Evolutionary conservation across 2,888 invertebrate genomes (phyloP).

Genomic region (Rhodophaea formosa): DNA sequence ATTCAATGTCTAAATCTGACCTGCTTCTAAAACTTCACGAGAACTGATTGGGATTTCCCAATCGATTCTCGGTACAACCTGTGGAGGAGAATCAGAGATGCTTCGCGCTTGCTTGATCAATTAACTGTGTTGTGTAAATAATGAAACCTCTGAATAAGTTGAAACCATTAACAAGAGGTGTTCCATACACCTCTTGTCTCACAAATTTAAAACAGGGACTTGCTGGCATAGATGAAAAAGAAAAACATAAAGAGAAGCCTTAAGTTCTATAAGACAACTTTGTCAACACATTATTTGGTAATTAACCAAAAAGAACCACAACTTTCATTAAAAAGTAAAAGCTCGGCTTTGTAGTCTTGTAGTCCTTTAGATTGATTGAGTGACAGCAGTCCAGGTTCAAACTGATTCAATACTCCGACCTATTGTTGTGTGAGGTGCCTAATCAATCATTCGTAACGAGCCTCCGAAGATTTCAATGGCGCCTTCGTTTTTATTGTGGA

Average conservation of each 20-base stretch:
- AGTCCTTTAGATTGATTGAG: conserved; percentile 1
- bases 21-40: too few species aligned
- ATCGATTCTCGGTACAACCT: too few species aligned
- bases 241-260: not conserved
- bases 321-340: not conserved
- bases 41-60: too few species aligned
- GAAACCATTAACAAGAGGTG: not conserved
- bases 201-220: not conserved
- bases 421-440: conserved; percentile 22
- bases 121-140: too few species aligned
- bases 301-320: not conserved
- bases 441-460: conserved; percentile 31
- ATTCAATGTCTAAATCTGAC: too few species aligned
- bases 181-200: too few species aligned
- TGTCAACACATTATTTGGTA: not conserved
- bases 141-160: too few species aligned
- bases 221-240: not conserved
- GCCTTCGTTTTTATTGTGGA: conserved; percentile 3
- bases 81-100: too few species aligned
- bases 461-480: conserved; percentile 12
- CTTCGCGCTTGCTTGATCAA: too few species aligned
- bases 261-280: not conserved
- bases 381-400: conserved; percentile 11
- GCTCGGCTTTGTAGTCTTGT: not conserved
- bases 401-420: conserved; percentile 22